Evolutionary conservation across 2,888 invertebrate genomes (phyloP), one percentile per base, ranked within the genome.

Genomic region (Bombylius major): DNA sequence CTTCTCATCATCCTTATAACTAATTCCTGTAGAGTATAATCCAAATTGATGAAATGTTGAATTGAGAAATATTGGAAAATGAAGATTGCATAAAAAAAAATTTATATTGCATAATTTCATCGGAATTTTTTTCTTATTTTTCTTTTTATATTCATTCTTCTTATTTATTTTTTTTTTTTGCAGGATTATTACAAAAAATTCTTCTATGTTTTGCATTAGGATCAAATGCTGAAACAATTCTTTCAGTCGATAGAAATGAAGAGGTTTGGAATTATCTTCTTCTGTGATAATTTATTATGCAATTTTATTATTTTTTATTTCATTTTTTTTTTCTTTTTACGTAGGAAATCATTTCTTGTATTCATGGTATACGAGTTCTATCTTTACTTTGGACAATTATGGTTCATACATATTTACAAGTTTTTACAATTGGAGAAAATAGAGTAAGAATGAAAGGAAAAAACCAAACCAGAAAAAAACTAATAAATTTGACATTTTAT

Each of bases 331-430:
- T 32, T 32, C n/a, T n/a, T 53, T 52, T 57, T 57, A 31, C 23
- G 11, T 9, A 84, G 64, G 82, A 84, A 55, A 82, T 83, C 13
- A 79, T 89, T 52, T 82, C 83, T 51, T 87, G 88, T 67, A 77
- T 89, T 48, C 89, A 89, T 65, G 89, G 89, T 32, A 77, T 89
- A 64, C 78, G 88, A 62, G 87, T 89, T 56, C 76, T 89, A 66
- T 88, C 89, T 4, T 81, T 89, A 56, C 78, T 83, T 9, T 89
- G 89, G 89, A 88, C 89, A 54, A 87, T 89, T 63, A 79, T 89
- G 82, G 89, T 89, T 45, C 89, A 89, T 70, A 88, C 88, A 0
- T 89, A 90, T 71, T 76, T 90, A 59, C 86, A 88, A 63, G 81
- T 89, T 63, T 90, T 88, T 73, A 82, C 83, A 63, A 83, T 90